Percentiles rank a stretch among this genome's conserved stretches.
phyloP scores from a whole-genome alignment of 2,888 invertebrate genomes.

The Stenodera caucasica region DNA sequence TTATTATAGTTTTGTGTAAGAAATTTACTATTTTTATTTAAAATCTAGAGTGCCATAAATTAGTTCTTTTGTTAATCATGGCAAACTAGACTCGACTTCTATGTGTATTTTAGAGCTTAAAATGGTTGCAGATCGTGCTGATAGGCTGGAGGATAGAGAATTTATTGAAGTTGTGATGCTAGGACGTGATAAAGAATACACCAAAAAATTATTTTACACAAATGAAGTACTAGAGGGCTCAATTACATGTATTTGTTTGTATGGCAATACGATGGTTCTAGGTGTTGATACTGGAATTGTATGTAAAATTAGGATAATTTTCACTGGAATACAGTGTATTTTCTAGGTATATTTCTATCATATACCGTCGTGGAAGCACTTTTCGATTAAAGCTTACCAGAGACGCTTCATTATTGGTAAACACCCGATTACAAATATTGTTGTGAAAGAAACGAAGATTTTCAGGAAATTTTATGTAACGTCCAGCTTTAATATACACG shows the following conservation, averaged over 20 bases:
- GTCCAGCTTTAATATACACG: constrained; percentile 50
- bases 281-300: constrained; percentile 51
- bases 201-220: constrained; percentile 51
- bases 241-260: constrained; percentile 52
- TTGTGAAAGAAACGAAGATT: constrained; percentile 45
- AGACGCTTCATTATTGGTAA: constrained; percentile 48
- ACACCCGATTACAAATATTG: constrained; percentile 51
- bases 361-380: constrained; percentile 51
- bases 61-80: neutral
- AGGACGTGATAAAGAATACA: constrained; percentile 44
- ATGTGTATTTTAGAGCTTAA: no score
- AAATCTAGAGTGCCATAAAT: neutral
- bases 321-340: neutral
- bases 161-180: constrained; percentile 52
- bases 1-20: constrained; percentile 51
- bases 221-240: constrained; percentile 49
- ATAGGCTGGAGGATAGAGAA: constrained; percentile 40
- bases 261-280: constrained; percentile 52
- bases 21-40: no score
- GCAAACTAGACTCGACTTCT: no score
- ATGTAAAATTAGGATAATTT: no score
- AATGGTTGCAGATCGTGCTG: constrained; percentile 44
- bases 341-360: constrained; percentile 52
- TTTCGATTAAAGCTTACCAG: constrained; percentile 49
- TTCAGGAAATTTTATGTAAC: constrained; percentile 51